These are phyloP conservation scores for Ellobius talpinus DNA, from an alignment of 2,113 vertebrate species.

Conservation along the genomic window DNA sequence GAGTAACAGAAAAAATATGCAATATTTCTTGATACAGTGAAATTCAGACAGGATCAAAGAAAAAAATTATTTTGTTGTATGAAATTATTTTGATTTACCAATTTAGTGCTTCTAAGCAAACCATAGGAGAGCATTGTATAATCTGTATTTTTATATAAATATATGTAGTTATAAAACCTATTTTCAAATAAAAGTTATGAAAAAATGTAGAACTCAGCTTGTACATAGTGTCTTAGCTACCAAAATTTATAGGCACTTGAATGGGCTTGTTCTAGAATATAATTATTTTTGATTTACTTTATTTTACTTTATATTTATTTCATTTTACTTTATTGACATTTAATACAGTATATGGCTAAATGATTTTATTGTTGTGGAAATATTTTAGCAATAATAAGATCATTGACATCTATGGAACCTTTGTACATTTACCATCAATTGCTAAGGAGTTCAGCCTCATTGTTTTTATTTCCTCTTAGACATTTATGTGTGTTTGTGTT, in stretches of 20 bases:
- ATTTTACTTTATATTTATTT: neutral
- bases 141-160: neutral
- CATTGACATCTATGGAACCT: neutral
- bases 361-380: neutral
- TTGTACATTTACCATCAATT: neutral
- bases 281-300: neutral
- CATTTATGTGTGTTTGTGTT: neutral
- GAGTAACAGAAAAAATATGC: neutral
- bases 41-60: neutral
- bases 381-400: neutral
- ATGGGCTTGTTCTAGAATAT: neutral
- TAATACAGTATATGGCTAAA: neutral
- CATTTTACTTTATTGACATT: neutral
- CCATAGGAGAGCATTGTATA: neutral
- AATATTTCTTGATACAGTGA: neutral
- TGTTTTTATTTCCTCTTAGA: neutral
- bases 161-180: neutral
- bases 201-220: neutral
- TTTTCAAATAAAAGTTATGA: neutral
- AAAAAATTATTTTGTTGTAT: neutral
- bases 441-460: neutral
- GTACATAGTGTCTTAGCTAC: neutral
- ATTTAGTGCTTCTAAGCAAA: neutral
- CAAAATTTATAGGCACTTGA: neutral
- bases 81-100: neutral